Evolutionary conservation across 2,888 invertebrate species (phyloP), one percentile per base, ranked within the genome.

Genomic region (Mactromeris polynyma): DNA sequence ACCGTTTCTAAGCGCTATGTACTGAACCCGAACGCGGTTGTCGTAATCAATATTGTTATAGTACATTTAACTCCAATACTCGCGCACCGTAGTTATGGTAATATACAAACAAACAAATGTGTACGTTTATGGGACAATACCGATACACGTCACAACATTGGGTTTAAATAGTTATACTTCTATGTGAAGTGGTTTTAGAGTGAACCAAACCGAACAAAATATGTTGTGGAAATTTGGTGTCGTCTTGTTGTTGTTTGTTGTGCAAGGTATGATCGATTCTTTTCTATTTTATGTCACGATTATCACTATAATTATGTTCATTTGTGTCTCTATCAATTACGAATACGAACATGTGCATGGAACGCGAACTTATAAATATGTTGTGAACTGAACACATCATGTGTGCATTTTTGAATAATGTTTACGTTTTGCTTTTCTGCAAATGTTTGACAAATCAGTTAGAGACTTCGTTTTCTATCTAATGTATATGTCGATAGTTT

Each of bases 41-140:
- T 73, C 9, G 19, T 73, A 73, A 73, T 73, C 73, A 73, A 73
- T 73, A 73, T 73, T 73, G 36, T 36, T 73, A 73, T 73, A 69
- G n/a, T 26, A 31, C 1, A 19, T 14, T 11, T 33, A 33, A n/a
- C 1, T 6, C 9, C n/a, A 9, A 6, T 58, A 58, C 26, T 9
- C 21, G 36, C 14, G 14, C 73, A 11, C 19, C 73, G 73, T 73
- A 36, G 73, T 73, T 73, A 73, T 73, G 73, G 73, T 73, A 36
- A 73, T 73, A 73, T 36, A 19, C 26, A 73, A 73, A 73, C 73
- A 73, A 73, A 73, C 36, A 73, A 73, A n/a, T 14, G 33, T 33
- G 17, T 4, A 14, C 73, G 33, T 2, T 73, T 33, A 33, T 73
- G 0, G 26, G n/a, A 64, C n/a, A 64, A 26, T 1, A 26, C n/a